Evolutionary conservation across 1,140 invertebrate species (phyloP).

Genomic region (Halictus rubicundus): DNA sequence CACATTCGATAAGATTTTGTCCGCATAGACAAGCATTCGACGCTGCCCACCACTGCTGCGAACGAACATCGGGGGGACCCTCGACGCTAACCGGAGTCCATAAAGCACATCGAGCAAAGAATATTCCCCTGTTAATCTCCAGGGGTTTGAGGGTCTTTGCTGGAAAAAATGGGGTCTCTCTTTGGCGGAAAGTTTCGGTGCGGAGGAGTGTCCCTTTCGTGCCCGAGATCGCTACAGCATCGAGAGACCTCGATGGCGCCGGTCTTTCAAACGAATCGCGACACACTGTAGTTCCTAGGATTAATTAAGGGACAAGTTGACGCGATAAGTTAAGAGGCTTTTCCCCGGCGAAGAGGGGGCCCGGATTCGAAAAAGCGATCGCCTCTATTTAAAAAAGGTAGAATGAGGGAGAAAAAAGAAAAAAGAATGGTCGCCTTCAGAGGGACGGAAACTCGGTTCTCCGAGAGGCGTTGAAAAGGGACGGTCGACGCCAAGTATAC

Average conservation of each 20-base stretch:
- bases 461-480: slow-evolving; percentile 37
- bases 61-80: neutral
- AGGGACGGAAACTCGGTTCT: slow-evolving; percentile 17
- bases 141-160: neutral
- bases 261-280: slow-evolving; percentile 19
- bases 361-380: slow-evolving; percentile 16
- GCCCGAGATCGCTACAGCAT: neutral
- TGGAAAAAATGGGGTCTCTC: neutral
- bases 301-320: slow-evolving; percentile 48
- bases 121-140: neutral
- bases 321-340: slow-evolving; percentile 28
- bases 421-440: slow-evolving; percentile 16
- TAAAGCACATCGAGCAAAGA: neutral
- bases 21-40: too few relatives aligned
- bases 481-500: slow-evolving; percentile 10
- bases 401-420: neutral
- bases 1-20: too few relatives aligned
- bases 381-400: slow-evolving; percentile 15
- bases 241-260: neutral
- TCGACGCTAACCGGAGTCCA: neutral
- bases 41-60: neutral
- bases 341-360: neutral
- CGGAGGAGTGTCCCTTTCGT: neutral
- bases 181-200: neutral
- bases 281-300: slow-evolving; percentile 26